These are phyloP conservation scores for Malachius bipustulatus DNA, from an alignment of 2,888 invertebrate species.

Conservation along the genomic window DNA sequence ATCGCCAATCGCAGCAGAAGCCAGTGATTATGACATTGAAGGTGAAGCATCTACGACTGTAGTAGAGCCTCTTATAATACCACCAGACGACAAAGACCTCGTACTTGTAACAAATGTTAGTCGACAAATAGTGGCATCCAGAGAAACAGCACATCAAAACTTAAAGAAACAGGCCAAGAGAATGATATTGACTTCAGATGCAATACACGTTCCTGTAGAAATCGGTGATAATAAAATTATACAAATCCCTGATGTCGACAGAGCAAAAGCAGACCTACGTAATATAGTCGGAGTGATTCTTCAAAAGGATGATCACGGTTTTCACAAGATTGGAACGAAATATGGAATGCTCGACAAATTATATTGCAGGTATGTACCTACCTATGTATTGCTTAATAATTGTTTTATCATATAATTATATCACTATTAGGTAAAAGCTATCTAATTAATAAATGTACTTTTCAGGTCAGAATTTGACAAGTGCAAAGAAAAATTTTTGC, in stretches of 20 bases:
- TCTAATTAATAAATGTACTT: too few relatives aligned
- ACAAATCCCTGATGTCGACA: slow-evolving; percentile 21
- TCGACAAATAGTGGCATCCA: background rate
- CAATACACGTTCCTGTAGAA: slow-evolving; percentile 14
- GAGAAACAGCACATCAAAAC: background rate
- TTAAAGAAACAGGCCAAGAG: slow-evolving; percentile 6
- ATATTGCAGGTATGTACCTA: slow-evolving; percentile 1
- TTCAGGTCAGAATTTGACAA: slow-evolving; percentile 5
- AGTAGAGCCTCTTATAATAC: too few relatives aligned
- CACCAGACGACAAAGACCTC: too few relatives aligned
- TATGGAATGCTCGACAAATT: background rate
- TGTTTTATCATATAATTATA: too few relatives aligned
- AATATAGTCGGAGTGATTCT: slow-evolving; percentile 19
- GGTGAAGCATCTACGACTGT: too few relatives aligned
- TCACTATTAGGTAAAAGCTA: too few relatives aligned
- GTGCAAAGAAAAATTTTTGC: slow-evolving; percentile 3
- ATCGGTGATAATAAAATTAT: slow-evolving; percentile 20
- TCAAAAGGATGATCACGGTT: background rate
- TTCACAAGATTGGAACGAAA: slow-evolving; percentile 1
- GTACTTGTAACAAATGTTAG: too few relatives aligned
- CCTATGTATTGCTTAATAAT: too few relatives aligned
- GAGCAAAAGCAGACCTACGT: slow-evolving; percentile 18
- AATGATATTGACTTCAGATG: slow-evolving; percentile 16
- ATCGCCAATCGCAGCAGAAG: too few relatives aligned
- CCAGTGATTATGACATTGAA: too few relatives aligned